These are phyloP conservation scores for Myotis pilosus DNA, from an alignment of 2,797 vertebrate genomes.

Conservation along the genomic window DNA sequence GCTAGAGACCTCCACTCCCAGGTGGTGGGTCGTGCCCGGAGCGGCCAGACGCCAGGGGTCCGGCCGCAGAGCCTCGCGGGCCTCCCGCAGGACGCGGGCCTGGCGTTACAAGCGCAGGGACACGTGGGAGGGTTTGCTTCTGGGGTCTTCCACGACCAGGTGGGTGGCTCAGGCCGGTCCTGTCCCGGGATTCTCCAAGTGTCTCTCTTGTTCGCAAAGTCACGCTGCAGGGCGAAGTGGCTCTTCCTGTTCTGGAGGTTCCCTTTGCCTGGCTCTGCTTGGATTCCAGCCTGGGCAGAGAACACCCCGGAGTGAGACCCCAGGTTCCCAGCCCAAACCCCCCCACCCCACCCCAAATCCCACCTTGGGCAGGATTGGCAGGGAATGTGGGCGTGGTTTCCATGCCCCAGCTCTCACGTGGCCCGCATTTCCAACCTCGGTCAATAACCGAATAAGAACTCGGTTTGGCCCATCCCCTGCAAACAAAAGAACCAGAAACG, in stretches of 20 bases:
- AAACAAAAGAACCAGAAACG: conserved; percentile 52
- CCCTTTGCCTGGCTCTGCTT: not conserved
- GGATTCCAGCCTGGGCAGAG: not conserved
- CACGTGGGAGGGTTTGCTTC: no score
- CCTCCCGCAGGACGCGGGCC: no score
- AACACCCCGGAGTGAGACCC: not conserved
- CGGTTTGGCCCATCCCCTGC: conserved; percentile 66
- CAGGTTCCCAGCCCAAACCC: fast-evolving
- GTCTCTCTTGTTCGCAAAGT: not conserved
- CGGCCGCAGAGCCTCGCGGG: no score
- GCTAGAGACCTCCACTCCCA: conserved; percentile 31
- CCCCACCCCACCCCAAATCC: no score
- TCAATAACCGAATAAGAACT: conserved; percentile 53
- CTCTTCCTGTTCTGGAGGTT: fast-evolving
- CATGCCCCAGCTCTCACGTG: fast-evolving
- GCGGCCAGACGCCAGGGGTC: no score
- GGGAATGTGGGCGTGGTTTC: fast-evolving
- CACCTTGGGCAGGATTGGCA: not conserved
- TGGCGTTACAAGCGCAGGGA: no score
- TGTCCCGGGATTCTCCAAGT: not conserved
- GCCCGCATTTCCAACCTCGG: not conserved
- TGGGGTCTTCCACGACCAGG: not conserved
- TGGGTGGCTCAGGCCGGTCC: no score
- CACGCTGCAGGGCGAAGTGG: no score
- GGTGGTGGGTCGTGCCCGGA: conserved; percentile 38